Evolutionary conservation across 2,113 vertebrate species (phyloP), one percentile per base, ranked within the genome.

Genomic region (Phaethon lepturus): DNA sequence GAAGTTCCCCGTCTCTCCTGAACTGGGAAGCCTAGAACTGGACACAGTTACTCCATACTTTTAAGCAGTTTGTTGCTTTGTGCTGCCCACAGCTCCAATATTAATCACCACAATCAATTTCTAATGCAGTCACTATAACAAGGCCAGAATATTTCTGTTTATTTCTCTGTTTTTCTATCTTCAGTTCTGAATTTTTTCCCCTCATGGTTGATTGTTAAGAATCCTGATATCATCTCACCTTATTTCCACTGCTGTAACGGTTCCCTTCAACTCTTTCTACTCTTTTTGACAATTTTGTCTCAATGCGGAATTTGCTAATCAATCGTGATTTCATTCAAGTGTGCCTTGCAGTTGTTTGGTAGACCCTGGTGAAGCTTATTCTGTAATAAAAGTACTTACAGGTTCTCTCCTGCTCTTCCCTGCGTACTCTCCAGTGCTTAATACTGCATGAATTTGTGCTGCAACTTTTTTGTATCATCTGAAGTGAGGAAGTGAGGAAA

Each of bases 121-220:
- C 22, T 85, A 63, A 55, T 29, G 8, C 25, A 59, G 18, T 38
- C 64, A 50, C 16, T 75, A 19, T n/a, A 63, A n/a, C 7, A 63
- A 40, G 75, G 11, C 4, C 40, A 47, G 11, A 86, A 69, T 16
- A 1, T 79, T 89, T 45, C 4, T 75, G 88, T 25, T 26, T 44
- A 25, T 83, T 58, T 64, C 6, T 72, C 50, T 33, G 15, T 0
- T 11, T 63, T 79, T 60, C 5, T 29, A 52, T 19, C 26, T 86
- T 76, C 17, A 44, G 7, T 10, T 80, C 26, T 35, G 6, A 53
- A 8, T 20, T 47, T 15, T 19, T 44, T 71, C 11, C 1, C 23
- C 18, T 68, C 33, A 23, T 2, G 2, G 15, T 1, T 63, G 22
- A 28, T 16, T 0, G 0, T 25, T 67, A 49, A 60, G 23, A 56